Base-by-base conservation (phyloP, 2,797 vertebrate genomes). In the Sebastes minor region DNA sequence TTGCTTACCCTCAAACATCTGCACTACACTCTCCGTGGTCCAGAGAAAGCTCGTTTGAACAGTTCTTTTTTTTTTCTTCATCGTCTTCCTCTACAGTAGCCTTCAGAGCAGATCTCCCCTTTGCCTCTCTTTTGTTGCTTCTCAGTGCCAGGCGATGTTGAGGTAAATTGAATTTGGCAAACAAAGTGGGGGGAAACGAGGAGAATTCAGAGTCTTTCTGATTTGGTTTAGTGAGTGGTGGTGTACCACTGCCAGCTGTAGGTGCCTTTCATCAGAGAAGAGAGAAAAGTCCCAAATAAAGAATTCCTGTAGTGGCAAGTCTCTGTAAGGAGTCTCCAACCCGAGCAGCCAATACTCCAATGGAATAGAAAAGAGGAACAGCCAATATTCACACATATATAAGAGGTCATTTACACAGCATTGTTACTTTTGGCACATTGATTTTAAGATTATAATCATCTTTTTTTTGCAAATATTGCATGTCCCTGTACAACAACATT, bases 161-260 rank as follows among this genome's bases (percentile, higher is more conserved):
- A 99, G 97, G 97, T 98, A 98, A 98, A 97, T 96, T 96, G 96
- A 96, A 97, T 99, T 97, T 99, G 97, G 97, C 97, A 99, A 97
- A 95, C 94, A 94, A 96, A 95, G 89, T 95, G 95, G 95, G 85
- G 42, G 90, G 68, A 87, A 94, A 91, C 93, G 90, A 95, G 87
- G 85, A 95, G 79, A 95, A 96, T 96, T 95, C 93, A 95, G 93
- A 93, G 96, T 97, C 95, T 95, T 96, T 97, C 95, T 94, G 96
- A 97, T 98, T 98, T 97, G 97, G 97, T 97, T 97, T 97, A 95
- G 95, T 95, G 92, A 95, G 97, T 94, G 96, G 96, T 89, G 94
- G 95, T 84, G 77, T 97, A 97, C 95, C 96, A 96, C 96, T 91
- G 94, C 94, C 96, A 97, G 97, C 97, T 97, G 97, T 96, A 97